These are phyloP conservation scores for Lipophrys pholis DNA, from an alignment of 2,113 vertebrate genomes.

Conservation along the genomic window DNA sequence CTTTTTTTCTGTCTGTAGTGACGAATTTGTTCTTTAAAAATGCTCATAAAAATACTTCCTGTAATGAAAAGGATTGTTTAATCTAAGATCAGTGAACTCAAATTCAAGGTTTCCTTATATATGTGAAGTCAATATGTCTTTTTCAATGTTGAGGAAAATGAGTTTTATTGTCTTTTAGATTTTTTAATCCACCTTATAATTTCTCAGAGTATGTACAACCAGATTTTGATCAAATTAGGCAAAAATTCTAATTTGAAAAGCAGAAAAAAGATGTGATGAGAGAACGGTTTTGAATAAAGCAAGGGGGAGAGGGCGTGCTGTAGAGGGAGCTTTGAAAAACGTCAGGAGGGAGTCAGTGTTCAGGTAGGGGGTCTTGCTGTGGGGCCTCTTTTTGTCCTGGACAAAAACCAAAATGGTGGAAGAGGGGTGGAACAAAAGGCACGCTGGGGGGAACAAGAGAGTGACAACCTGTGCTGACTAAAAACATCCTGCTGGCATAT, in stretches of 20 bases:
- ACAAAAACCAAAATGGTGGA: conserved; percentile 77
- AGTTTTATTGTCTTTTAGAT: too few species aligned
- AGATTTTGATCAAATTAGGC: too few species aligned
- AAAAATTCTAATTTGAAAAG: neutral
- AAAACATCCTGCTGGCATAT: conserved; percentile 65
- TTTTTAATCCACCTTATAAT: too few species aligned
- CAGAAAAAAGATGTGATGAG: neutral
- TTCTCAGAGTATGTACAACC: too few species aligned
- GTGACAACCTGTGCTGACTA: conserved; percentile 71
- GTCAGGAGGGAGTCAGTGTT: conserved; percentile 36
- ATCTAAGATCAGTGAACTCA: too few species aligned
- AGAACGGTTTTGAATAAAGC: conserved; percentile 1
- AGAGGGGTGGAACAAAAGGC: conserved; percentile 65
- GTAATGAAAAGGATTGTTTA: too few species aligned
- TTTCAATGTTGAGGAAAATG: too few species aligned
- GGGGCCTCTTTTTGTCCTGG: conserved; percentile 68
- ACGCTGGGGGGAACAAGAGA: conserved; percentile 52
- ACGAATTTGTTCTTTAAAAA: too few species aligned
- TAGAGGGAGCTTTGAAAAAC: conserved; percentile 45
- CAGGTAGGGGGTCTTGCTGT: conserved; percentile 67
- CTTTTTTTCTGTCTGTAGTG: too few species aligned
- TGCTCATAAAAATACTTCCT: too few species aligned
- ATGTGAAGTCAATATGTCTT: too few species aligned
- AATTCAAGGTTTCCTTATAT: too few species aligned
- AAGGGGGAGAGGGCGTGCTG: neutral